A percentile compares a stretch with the other conserved stretches of the same genome.
phyloP scores from a whole-genome alignment of 1,140 invertebrate species.

The Gryllus bimaculatus region DNA sequence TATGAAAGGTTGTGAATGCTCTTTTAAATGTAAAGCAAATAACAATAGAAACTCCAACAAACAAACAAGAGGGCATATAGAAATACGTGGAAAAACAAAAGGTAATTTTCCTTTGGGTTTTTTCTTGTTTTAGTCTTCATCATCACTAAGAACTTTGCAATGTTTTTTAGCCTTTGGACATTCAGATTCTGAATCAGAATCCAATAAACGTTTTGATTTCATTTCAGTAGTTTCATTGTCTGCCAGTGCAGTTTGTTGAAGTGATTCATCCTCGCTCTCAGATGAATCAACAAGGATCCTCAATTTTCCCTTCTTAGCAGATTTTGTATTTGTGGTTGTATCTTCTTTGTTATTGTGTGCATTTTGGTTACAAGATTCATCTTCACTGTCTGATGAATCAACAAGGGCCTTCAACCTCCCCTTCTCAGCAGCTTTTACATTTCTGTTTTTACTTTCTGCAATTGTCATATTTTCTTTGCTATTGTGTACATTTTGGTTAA shows the following conservation, averaged over 20 bases:
- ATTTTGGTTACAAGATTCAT: not conserved
- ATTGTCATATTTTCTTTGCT: not conserved
- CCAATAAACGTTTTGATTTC: not conserved
- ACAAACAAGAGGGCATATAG: too few species aligned
- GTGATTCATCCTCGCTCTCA: not conserved
- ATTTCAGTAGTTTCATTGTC: not conserved
- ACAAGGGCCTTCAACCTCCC: not conserved
- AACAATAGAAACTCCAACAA: too few species aligned
- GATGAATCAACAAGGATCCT: not conserved
- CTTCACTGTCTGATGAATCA: not conserved
- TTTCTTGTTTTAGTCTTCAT: not conserved
- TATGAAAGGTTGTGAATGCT: too few species aligned
- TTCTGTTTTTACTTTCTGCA: too few species aligned
- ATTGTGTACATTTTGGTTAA: too few species aligned
- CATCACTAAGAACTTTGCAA: not conserved
- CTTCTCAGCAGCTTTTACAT: not conserved
- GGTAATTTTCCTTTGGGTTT: too few species aligned
- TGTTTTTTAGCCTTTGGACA: not conserved
- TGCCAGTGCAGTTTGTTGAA: not conserved
- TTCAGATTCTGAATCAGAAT: slow-evolving; percentile 1
- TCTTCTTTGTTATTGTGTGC: too few species aligned
- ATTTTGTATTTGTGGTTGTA: too few species aligned
- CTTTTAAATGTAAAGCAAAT: too few species aligned
- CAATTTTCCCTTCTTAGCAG: not conserved
- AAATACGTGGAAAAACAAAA: too few species aligned